Percentiles rank a stretch among this genome's conserved stretches.
Conservation (phyloP, 2,113 vertebrate genomes). For the Paradoxurus hermaphroditus region DNA sequence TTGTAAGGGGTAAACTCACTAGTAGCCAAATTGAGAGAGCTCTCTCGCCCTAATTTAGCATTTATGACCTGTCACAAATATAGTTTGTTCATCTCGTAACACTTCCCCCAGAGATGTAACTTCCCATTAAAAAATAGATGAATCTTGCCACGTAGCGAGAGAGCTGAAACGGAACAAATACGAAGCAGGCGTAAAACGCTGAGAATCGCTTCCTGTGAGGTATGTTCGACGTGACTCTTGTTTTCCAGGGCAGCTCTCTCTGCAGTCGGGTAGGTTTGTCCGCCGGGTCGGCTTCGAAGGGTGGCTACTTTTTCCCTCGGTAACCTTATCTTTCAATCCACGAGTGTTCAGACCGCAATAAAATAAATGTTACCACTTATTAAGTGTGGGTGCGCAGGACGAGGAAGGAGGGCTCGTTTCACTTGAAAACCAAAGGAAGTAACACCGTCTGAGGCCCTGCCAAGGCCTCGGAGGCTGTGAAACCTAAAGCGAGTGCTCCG, state of each 20-base stretch:
- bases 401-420: neutral
- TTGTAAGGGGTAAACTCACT: neutral
- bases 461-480: neutral
- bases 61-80: neutral
- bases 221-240: neutral
- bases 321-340: neutral
- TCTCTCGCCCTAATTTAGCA: neutral
- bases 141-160: neutral
- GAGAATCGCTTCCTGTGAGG: neutral
- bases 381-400: neutral
- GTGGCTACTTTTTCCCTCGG: neutral
- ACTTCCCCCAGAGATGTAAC: conserved; percentile 41
- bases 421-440: neutral
- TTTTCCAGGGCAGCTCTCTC: neutral
- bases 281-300: neutral
- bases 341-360: neutral
- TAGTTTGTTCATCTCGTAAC: conserved; percentile 37
- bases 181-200: neutral
- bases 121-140: conserved; percentile 54
- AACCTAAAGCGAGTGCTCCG: neutral
- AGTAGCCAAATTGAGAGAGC: conserved; percentile 24
- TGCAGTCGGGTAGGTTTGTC: neutral
- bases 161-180: neutral
- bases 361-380: neutral
- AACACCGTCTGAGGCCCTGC: rapidly evolving